Conservation (phyloP, 2,888 invertebrate species). For the Phyllotreta cruciferae region DNA sequence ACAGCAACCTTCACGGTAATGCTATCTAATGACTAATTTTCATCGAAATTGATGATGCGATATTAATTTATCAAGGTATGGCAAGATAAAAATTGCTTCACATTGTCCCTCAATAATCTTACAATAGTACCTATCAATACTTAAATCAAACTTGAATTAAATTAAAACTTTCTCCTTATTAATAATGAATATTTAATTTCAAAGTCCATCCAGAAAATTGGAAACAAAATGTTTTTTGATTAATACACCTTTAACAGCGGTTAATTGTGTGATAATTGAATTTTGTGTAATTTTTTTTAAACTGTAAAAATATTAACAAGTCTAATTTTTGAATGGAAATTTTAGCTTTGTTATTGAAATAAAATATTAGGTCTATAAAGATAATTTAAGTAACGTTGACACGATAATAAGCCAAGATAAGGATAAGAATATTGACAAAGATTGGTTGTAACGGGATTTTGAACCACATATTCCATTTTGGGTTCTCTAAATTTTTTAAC, state of each 20-base stretch:
- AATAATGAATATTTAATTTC: too few relatives aligned
- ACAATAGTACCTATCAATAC: too few relatives aligned
- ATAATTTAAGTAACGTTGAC: conserved; percentile 12
- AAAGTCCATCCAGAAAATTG: too few relatives aligned
- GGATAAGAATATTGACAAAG: conserved; percentile 11
- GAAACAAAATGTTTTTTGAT: too few relatives aligned
- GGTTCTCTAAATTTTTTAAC: neutral
- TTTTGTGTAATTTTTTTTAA: too few relatives aligned
- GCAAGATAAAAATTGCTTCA: neutral
- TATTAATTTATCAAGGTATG: conserved; percentile 25
- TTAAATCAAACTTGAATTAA: too few relatives aligned
- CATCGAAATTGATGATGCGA: conserved; percentile 27
- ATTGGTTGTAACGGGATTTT: conserved; percentile 15
- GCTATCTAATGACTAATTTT: conserved; percentile 28
- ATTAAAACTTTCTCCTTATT: too few relatives aligned
- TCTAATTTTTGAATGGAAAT: too few relatives aligned
- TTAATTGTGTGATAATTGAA: too few relatives aligned
- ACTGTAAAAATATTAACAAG: too few relatives aligned
- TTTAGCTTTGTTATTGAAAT: neutral
- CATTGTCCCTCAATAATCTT: too few relatives aligned
- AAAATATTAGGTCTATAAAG: conserved; percentile 10
- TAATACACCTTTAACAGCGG: too few relatives aligned
- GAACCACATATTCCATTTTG: neutral
- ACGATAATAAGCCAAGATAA: conserved; percentile 1
- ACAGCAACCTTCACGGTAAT: conserved; percentile 28